Evolutionary conservation across 2,888 invertebrate genomes (phyloP).

Genomic region (Odontocerum albicorne): DNA sequence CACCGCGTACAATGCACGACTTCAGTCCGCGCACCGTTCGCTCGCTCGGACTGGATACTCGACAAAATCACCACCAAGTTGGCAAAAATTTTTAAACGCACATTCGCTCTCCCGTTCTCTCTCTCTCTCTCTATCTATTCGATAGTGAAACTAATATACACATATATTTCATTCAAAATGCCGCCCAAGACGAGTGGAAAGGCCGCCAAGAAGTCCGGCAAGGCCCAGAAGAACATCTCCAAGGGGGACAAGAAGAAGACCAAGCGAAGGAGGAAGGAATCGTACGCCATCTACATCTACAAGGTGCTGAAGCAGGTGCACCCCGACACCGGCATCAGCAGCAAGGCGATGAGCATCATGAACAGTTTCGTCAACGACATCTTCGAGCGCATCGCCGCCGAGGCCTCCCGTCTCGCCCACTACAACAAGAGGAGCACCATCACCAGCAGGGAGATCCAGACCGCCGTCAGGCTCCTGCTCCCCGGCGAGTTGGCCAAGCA

Average conservation of each 20-base stretch:
- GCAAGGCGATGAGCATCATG: constrained; percentile 70
- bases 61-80: too few relatives aligned
- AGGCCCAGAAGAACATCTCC: constrained; percentile 58
- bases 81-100: too few relatives aligned
- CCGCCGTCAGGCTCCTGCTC: constrained; percentile 65
- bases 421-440: constrained; percentile 68
- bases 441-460: constrained; percentile 69
- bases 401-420: constrained; percentile 63
- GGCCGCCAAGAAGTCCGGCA: too few relatives aligned
- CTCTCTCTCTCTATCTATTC: too few relatives aligned
- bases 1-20: too few relatives aligned
- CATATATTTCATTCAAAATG: too few relatives aligned
- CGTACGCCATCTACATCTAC: constrained; percentile 62
- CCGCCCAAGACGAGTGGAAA: too few relatives aligned
- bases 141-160: too few relatives aligned
- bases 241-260: constrained; percentile 61
- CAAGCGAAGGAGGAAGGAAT: constrained; percentile 59
- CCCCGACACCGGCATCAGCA: constrained; percentile 65
- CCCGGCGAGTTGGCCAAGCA: constrained; percentile 73
- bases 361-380: constrained; percentile 73
- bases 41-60: too few relatives aligned
- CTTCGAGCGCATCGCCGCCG: constrained; percentile 69
- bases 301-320: constrained; percentile 68
- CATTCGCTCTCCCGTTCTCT: too few relatives aligned
- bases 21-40: too few relatives aligned